A percentile compares a stretch with the other conserved stretches of the same genome.
Conservation (phyloP, 1,140 invertebrate species). For the Saccostrea echinata region DNA sequence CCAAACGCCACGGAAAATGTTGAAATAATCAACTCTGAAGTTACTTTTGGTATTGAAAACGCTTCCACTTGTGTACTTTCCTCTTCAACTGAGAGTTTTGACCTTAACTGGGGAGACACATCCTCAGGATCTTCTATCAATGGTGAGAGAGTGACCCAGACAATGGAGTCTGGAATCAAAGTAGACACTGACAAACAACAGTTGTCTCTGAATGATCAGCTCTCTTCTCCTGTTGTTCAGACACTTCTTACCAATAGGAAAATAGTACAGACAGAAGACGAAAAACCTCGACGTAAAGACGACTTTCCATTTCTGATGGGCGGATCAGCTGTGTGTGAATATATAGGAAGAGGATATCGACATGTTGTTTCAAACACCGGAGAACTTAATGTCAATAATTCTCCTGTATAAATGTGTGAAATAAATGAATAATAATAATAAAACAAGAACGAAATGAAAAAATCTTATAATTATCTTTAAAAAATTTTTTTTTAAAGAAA, state of each 20-base stretch:
- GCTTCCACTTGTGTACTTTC: background rate
- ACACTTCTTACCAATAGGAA: background rate
- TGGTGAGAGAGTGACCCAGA: background rate
- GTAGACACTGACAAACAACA: background rate
- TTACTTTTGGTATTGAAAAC: background rate
- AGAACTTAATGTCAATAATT: background rate
- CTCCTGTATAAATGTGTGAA: no score
- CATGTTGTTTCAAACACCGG: background rate
- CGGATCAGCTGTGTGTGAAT: background rate
- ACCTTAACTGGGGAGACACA: background rate
- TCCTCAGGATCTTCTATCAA: background rate
- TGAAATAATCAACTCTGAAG: background rate
- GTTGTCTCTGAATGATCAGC: background rate
- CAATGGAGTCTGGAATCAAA: background rate
- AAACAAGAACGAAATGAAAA: no score
- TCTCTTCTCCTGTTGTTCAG: background rate
- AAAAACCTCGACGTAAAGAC: background rate
- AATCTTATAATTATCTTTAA: no score
- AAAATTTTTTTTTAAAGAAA: no score
- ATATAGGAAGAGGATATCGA: background rate
- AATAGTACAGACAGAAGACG: background rate
- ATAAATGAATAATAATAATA: no score
- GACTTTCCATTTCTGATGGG: conserved; percentile 12
- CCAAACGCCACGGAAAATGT: background rate
- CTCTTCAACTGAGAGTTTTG: background rate